These are phyloP conservation scores for Litoditis marina DNA, from an alignment of 2,888 invertebrate species.

Conservation along the genomic window DNA sequence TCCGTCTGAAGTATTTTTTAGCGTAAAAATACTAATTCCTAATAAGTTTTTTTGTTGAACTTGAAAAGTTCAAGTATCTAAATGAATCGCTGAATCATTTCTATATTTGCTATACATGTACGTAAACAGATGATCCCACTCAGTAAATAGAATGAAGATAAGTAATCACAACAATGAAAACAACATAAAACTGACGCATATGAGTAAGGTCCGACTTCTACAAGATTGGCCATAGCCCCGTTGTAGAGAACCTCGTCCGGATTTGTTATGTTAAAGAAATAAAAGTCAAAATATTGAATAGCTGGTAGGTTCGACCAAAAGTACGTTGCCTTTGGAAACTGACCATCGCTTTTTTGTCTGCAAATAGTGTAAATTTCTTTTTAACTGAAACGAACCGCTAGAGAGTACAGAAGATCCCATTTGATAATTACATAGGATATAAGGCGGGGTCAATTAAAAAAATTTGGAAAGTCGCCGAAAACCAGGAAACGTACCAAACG, in stretches of 20 bases:
- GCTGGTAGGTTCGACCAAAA: conserved; percentile 37
- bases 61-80: too few species aligned
- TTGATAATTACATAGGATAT: too few species aligned
- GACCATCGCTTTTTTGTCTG: conserved; percentile 29
- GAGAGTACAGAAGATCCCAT: too few species aligned
- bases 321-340: conserved; percentile 30
- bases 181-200: conserved; percentile 29
- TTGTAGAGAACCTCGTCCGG: conserved; percentile 40
- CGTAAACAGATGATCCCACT: not conserved
- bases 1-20: too few species aligned
- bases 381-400: too few species aligned
- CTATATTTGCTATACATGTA: not conserved
- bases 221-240: conserved; percentile 32
- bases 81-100: too few species aligned
- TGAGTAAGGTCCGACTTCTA: conserved; percentile 40
- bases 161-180: not conserved
- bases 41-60: too few species aligned
- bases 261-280: conserved; percentile 43
- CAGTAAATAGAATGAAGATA: not conserved
- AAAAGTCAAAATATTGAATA: conserved; percentile 24
- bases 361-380: not conserved
- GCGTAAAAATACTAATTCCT: too few species aligned
- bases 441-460: too few species aligned
- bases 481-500: too few species aligned
- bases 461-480: too few species aligned